A percentile compares a stretch with the other conserved stretches of the same genome.
Conservation (phyloP, 2,888 invertebrate genomes). For the Andrena trimmerana region DNA sequence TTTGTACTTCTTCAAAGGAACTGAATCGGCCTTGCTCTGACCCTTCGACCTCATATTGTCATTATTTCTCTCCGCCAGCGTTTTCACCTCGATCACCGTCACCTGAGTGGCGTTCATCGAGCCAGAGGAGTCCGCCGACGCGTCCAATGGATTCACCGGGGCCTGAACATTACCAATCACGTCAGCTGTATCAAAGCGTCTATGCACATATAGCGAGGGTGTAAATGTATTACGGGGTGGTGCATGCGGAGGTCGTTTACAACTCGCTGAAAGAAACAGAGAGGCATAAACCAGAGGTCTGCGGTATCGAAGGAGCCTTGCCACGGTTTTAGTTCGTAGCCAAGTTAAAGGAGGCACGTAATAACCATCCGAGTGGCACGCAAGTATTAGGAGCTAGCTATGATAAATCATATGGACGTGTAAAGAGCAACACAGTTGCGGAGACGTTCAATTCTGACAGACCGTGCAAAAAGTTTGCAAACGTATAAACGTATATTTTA, state of each 20-base stretch:
- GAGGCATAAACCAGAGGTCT: too few relatives aligned
- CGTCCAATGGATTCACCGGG: slow-evolving; percentile 64
- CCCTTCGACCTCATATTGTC: slow-evolving; percentile 67
- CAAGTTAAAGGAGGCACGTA: too few relatives aligned
- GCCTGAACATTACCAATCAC: slow-evolving; percentile 57
- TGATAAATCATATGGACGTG: too few relatives aligned
- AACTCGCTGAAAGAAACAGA: too few relatives aligned
- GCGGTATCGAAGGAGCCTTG: too few relatives aligned
- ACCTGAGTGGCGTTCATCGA: slow-evolving; percentile 70
- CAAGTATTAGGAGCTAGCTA: too few relatives aligned
- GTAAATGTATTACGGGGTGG: too few relatives aligned
- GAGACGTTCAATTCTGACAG: too few relatives aligned
- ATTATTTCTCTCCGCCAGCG: slow-evolving; percentile 54
- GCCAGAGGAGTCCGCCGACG: slow-evolving; percentile 69
- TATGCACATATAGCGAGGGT: background rate
- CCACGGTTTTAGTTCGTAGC: too few relatives aligned
- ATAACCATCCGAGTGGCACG: too few relatives aligned
- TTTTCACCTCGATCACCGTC: slow-evolving; percentile 75
- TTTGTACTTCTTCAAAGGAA: slow-evolving; percentile 89
- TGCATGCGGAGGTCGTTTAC: too few relatives aligned
- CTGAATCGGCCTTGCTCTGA: slow-evolving; percentile 73
- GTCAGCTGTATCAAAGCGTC: background rate
- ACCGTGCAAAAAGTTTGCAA: background rate
- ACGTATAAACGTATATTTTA: background rate
- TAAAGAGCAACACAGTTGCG: too few relatives aligned